Evolutionary conservation across 2,797 vertebrate genomes (phyloP), one percentile per base, ranked within the genome.

Genomic region (Epinephelus malabaricus): DNA sequence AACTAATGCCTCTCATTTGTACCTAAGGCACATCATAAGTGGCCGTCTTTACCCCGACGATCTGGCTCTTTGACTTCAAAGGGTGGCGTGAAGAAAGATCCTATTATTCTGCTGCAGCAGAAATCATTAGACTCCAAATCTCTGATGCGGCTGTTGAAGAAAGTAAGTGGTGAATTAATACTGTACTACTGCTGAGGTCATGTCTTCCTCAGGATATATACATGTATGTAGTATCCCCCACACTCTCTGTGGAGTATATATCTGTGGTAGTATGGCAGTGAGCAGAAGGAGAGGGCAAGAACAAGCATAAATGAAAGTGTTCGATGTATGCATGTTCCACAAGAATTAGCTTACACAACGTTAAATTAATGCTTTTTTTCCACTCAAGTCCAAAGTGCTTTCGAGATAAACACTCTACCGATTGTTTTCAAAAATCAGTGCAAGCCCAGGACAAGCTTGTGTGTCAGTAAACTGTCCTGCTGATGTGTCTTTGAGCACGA

Each of bases 11-110:
- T 87, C 90, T 90, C 89, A 89, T 93, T 92, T 94, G 78, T 90
- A 92, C 88, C 89, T 90, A 86, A 86, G 89, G 92, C 89, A 91
- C 81, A 91, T 93, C 85, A 92, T 92, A 91, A 94, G 82, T 92
- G 86, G 78, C 80, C 75, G 89, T 90, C 91, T 94, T 94, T 92
- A 91, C 84, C 84, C 86, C 43, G 82, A 86, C 69, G 61, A 90
- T 92, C 83, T 79, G 92, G 74, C 86, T 88, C 81, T 91, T 89
- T 88, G 89, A 92, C 94, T 93, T 94, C 92, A 94, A 94, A 94
- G 88, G 69, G 71, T 76, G 78, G 70, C 63, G 64, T 87, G 84
- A 87, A 93, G 89, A 91, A 92, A 89, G 83, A 90, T 92, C 85
- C 88, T 89, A 87, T 94, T 93, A 90, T 94, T 88, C 89, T 87